Base-by-base conservation (phyloP, 2,797 vertebrate genomes). In the Bovichtus diacanthus region DNA sequence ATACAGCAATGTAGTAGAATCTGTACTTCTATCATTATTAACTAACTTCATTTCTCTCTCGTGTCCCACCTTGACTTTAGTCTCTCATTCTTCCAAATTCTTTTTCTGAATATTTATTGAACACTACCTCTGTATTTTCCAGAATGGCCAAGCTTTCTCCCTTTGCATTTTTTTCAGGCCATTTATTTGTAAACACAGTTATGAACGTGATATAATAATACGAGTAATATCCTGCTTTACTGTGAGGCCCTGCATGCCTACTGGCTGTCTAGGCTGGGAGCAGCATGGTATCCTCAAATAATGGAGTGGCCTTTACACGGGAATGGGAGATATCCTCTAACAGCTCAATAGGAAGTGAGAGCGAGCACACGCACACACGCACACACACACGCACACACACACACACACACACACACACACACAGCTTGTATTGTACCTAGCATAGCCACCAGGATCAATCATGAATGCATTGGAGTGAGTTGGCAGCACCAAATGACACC, bases 401-500 rank as follows among this genome's bases (percentile, higher is more conserved):
- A 27, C 56, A 25, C 55, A 23, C 46, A 78, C 54, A 75, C 71
- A 31, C 47, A 16, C 54, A 41, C 21, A 29, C 31, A 59, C 49
- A 31, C 60, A n/a, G 56, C 54, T 58, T 75, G 66, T 27, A 66
- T 54, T 75, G 66, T 27, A 66, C 62, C 56, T 61, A 69, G 71
- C 53, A 64, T 85, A 75, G 77, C 86, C 76, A 76, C 43, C 27
- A 77, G 86, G 76, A 88, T 87, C 79, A 89, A 83, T 91, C 78
- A 50, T 62, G 64, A 77, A 88, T 59, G 74, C 86, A 77, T 1
- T 63, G 62, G 68, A 84, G 87, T 78, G 80, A 84, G 76, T 84
- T 70, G 41, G 74, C 68, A 74, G 65, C 63, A 73, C 60, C 76
- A 80, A 83, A 82, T 82, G 69, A 78, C 77, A 85, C 76, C 70